phyloP scores from a whole-genome alignment of 1,140 invertebrate species.

The Drosophila hydei region DNA sequence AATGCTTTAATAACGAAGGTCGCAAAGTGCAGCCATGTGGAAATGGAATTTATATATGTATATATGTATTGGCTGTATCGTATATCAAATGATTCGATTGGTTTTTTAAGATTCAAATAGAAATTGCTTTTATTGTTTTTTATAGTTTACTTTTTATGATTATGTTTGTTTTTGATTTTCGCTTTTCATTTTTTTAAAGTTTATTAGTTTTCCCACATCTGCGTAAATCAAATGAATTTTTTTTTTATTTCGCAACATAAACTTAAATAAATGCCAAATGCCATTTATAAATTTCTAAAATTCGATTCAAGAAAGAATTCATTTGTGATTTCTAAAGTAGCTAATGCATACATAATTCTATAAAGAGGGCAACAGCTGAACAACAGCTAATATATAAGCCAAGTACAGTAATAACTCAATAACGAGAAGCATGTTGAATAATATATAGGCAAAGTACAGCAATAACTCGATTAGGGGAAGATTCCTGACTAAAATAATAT shows the following conservation, averaged over 20 bases:
- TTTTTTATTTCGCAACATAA: background rate
- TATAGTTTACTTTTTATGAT: background rate
- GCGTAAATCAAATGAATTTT: background rate
- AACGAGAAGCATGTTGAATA: background rate
- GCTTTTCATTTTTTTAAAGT: background rate
- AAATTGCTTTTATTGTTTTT: background rate
- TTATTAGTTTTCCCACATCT: too few relatives aligned
- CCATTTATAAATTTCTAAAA: background rate
- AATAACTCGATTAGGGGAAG: too few relatives aligned
- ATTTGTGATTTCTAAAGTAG: background rate
- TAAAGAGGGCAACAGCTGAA: slow-evolving; percentile 15
- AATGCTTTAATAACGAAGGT: background rate
- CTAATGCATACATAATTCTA: background rate
- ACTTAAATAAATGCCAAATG: background rate
- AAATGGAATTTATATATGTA: slow-evolving; percentile 12
- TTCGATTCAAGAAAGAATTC: background rate
- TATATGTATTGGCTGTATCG: background rate
- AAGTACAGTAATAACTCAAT: background rate
- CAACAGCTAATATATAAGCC: background rate
- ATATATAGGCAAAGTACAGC: too few relatives aligned
- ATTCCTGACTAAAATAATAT: too few relatives aligned
- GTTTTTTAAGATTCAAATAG: background rate
- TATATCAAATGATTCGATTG: slow-evolving; percentile 10
- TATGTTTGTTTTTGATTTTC: background rate
- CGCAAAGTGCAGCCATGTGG: slow-evolving; percentile 27